Evolutionary conservation across 2,888 invertebrate genomes (phyloP).

Genomic region (Toxonevra muliebris): DNA sequence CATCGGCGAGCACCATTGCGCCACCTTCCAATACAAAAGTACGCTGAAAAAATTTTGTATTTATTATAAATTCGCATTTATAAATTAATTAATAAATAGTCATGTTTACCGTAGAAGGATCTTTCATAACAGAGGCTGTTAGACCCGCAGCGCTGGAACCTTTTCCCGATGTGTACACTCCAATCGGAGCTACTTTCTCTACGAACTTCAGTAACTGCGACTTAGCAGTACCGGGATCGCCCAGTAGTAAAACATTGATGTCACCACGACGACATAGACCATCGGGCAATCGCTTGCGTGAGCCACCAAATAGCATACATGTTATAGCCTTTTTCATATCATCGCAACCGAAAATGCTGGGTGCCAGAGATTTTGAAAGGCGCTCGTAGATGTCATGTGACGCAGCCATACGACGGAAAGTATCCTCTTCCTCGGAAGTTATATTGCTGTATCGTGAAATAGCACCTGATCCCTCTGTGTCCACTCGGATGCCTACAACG

Average conservation of each 20-base stretch:
- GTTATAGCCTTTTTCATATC: slow-evolving; percentile 98
- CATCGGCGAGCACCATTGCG: slow-evolving; percentile 99
- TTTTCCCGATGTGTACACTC: slow-evolving; percentile 98
- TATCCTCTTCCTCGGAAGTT: slow-evolving; percentile 75
- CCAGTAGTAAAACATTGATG: slow-evolving; percentile 92
- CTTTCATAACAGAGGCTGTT: slow-evolving; percentile 95
- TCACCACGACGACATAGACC: slow-evolving; percentile 95
- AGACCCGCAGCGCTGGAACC: slow-evolving; percentile 99
- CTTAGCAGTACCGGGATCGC: slow-evolving; percentile 99
- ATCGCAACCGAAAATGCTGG: slow-evolving; percentile 92
- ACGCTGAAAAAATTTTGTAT: slow-evolving; percentile 68
- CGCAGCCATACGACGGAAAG: slow-evolving; percentile 77
- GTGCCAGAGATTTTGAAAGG: slow-evolving; percentile 90
- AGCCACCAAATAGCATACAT: slow-evolving; percentile 92
- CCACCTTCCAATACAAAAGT: slow-evolving; percentile 99
- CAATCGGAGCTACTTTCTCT: slow-evolving; percentile 92
- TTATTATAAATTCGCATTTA: not conserved
- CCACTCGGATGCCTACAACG: slow-evolving; percentile 90
- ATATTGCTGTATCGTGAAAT: slow-evolving; percentile 68
- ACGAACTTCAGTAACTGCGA: slow-evolving; percentile 98
- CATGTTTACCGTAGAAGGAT: slow-evolving; percentile 84
- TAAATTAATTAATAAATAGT: not conserved
- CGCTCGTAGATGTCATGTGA: slow-evolving; percentile 88
- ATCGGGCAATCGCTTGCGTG: slow-evolving; percentile 90
- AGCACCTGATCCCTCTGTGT: slow-evolving; percentile 79